Evolutionary conservation across 2,113 vertebrate genomes (phyloP).

Genomic region (Halcyon senegalensis): DNA sequence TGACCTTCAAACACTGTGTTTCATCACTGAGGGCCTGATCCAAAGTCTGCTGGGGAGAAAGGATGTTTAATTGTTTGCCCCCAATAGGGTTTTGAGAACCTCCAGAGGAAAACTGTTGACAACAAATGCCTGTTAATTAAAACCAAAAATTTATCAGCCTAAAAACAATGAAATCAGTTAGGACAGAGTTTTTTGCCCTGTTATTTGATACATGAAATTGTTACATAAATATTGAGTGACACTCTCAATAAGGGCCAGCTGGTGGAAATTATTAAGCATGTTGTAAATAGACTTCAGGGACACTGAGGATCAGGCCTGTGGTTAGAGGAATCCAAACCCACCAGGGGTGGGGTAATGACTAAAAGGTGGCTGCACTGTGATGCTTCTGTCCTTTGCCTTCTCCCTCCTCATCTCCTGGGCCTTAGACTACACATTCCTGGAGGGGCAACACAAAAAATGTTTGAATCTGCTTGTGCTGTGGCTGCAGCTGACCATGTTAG

Average conservation of each 20-base stretch:
- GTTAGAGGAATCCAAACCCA: constrained; percentile 50
- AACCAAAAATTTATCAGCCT: constrained; percentile 61
- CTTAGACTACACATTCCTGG: background rate
- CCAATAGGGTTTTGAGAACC: constrained; percentile 16
- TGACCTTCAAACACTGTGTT: constrained; percentile 20
- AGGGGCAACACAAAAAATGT: background rate
- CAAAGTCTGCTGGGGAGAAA: constrained; percentile 7
- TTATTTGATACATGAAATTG: constrained; percentile 60
- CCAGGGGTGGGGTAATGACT: constrained; percentile 19
- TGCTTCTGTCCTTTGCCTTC: background rate
- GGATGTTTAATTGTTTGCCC: background rate
- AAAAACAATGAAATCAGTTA: constrained; percentile 51
- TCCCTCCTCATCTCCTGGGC: background rate
- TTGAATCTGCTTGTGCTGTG: background rate
- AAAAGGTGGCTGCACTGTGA: constrained; percentile 2
- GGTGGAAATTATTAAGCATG: constrained; percentile 37
- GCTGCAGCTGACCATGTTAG: background rate
- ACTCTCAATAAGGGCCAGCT: constrained; percentile 38
- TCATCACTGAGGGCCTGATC: background rate
- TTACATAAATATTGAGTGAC: constrained; percentile 62
- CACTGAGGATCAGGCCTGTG: constrained; percentile 2
- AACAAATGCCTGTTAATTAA: constrained; percentile 61
- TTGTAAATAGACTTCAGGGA: constrained; percentile 48
- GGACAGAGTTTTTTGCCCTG: constrained; percentile 8
- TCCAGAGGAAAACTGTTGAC: constrained; percentile 24